These are phyloP conservation scores for Gymnothorax reevesii DNA, from an alignment of 2,797 vertebrate species.

Conservation along the genomic window DNA sequence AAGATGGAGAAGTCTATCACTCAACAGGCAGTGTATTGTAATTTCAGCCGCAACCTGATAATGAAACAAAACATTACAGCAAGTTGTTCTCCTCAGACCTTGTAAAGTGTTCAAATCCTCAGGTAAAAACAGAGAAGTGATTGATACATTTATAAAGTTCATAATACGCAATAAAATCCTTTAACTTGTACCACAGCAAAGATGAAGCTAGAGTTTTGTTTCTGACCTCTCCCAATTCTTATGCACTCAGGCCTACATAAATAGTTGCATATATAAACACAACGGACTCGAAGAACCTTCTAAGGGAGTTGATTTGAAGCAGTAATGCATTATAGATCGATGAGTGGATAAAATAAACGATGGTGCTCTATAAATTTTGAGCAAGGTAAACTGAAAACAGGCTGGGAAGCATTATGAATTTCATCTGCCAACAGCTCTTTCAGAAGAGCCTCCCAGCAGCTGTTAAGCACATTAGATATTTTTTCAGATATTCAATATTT, in stretches of 20 bases:
- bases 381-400: constrained; percentile 22
- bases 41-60: neutral
- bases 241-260: neutral
- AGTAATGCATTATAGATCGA: constrained; percentile 18
- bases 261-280: constrained; percentile 13
- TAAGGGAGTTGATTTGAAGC: constrained; percentile 9
- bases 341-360: constrained; percentile 16
- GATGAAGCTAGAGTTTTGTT: neutral
- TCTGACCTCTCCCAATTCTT: neutral
- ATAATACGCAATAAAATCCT: neutral
- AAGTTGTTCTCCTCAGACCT: too few species aligned
- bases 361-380: constrained; percentile 6
- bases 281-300: neutral
- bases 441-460: constrained; percentile 13
- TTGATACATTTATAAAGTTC: too few species aligned
- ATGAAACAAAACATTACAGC: neutral
- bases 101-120: too few species aligned
- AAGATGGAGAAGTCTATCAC: neutral
- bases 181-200: neutral
- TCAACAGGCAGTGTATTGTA: neutral
- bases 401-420: constrained; percentile 4
- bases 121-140: too few species aligned
- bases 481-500: neutral
- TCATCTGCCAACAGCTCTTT: constrained; percentile 22
- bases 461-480: neutral